Evolutionary conservation across 2,888 invertebrate species (phyloP).

Genomic region (Limnephilus lunatus): DNA sequence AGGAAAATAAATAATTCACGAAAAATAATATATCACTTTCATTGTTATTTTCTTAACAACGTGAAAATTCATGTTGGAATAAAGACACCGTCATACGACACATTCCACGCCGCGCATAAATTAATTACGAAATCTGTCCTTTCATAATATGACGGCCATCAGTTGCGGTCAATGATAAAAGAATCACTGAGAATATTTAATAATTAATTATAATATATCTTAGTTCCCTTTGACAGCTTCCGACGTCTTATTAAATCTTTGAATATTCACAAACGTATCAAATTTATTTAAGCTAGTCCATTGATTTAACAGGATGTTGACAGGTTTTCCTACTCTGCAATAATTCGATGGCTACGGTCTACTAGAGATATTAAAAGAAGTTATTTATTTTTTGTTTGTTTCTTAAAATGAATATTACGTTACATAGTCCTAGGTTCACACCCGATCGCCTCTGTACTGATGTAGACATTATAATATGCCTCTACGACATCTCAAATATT

Average conservation of each 20-base stretch:
- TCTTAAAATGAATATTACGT: no score
- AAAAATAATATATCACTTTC: background rate
- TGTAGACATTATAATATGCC: no score
- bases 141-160: constrained; percentile 9
- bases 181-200: background rate
- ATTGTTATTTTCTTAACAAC: constrained; percentile 20
- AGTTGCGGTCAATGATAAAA: constrained; percentile 1
- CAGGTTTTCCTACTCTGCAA: background rate
- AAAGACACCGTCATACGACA: background rate
- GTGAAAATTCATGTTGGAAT: background rate
- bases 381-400: no score
- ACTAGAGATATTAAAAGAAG: no score
- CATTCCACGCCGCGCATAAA: constrained; percentile 26
- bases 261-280: background rate
- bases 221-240: background rate
- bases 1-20: background rate
- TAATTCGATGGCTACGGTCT: no score
- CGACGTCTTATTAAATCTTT: background rate
- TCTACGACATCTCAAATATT: no score
- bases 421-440: no score
- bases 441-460: no score
- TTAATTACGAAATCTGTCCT: constrained; percentile 27
- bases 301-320: background rate
- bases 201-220: background rate
- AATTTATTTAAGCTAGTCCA: no score